Base-by-base conservation (phyloP, 2,888 invertebrate species). In the Andrena marginata region DNA sequence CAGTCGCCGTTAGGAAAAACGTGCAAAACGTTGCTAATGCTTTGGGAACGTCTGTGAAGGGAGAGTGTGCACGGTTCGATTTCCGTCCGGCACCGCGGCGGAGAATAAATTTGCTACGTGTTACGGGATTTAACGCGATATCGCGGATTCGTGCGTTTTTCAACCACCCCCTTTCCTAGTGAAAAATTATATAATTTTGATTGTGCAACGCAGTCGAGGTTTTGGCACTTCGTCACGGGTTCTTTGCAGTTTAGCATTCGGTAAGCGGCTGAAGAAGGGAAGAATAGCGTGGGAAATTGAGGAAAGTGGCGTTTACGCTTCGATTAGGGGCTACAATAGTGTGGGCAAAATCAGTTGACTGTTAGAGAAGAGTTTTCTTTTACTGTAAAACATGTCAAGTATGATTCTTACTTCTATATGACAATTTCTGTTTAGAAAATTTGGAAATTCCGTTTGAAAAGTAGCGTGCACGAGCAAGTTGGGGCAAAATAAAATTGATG, bases 21-120 rank as follows among this genome's bases (percentile, higher is more conserved):
- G 65, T 70, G 79, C 76, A 70, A 70, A 80, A 76, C 60, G 70
- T 76, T 59, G 33, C 62, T n/a, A 49, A 69, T 23, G 65, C 42
- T 35, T 49, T n/a, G 16, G 59, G n/a, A 23, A 69, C n/a, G 29
- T 69, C 56, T 31, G 64, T 51, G 64, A 70, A 75, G 29, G 49
- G 49, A 49, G 63, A 65, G 42, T 29, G 33, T 20, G 23, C 23
- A 33, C 31, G 35, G 20, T n/a, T 60, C 51, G 67, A 72, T 60
- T 49, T 77, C 60, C 48, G 51, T 16, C 33, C 48, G 13, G 20
- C 0, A 35, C n/a, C 10, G 23, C 16, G 51, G 29, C 8, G 60
- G 31, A 60, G 67, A 73, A 67, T 33, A 74, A 60, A 75, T 69
- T 69, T 64, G 76, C 48, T 33, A 69, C 75, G 69, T 64, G 74